These are phyloP conservation scores for Malurus cyaneus DNA, from an alignment of 2,113 vertebrate genomes.

Conservation along the genomic window DNA sequence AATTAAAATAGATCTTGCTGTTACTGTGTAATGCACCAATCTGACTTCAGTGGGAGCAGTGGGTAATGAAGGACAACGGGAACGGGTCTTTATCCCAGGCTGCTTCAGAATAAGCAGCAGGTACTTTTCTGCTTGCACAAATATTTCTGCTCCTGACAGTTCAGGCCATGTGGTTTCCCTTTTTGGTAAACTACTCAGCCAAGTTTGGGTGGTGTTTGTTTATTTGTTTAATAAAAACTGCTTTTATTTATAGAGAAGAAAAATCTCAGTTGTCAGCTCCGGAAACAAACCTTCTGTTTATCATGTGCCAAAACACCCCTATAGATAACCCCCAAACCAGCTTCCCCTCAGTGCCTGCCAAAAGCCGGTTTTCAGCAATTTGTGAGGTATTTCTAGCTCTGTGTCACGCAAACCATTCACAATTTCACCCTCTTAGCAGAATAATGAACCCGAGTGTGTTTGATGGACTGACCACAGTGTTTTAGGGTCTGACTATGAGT, in stretches of 20 bases:
- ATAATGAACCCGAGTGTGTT: not conserved
- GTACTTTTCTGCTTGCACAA: not conserved
- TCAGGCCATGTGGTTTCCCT: not conserved
- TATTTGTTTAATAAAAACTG: not conserved
- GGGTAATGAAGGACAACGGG: not conserved
- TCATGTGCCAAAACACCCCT: not conserved
- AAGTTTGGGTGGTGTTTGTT: not conserved
- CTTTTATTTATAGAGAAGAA: not conserved
- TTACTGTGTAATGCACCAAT: not conserved
- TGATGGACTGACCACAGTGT: not conserved
- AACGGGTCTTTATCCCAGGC: not conserved
- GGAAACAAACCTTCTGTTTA: not conserved
- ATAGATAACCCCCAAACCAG: not conserved
- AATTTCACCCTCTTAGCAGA: not conserved
- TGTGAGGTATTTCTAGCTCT: not conserved
- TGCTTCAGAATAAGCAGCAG: not conserved
- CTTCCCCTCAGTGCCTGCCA: not conserved
- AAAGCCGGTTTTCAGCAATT: not conserved
- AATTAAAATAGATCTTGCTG: not conserved
- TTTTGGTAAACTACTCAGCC: not conserved
- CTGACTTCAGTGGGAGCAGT: not conserved
- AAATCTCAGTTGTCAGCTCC: not conserved
- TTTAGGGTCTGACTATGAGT: not conserved
- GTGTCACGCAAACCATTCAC: fast-evolving
- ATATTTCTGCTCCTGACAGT: not conserved